Conservation (phyloP, 1,140 invertebrate species). For the Cataglyphis hispanica region DNA sequence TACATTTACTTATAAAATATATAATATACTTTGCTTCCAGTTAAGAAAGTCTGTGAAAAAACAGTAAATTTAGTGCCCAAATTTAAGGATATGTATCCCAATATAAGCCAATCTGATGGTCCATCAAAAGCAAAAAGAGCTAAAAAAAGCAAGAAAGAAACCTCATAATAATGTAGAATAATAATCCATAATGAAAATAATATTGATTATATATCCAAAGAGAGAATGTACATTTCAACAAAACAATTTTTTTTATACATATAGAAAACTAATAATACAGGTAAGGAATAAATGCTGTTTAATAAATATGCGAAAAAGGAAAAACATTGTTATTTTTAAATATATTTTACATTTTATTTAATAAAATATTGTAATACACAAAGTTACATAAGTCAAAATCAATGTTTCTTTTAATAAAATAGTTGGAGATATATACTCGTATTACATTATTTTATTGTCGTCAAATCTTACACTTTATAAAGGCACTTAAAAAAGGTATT, state of each 20-base stretch:
- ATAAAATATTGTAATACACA: not conserved
- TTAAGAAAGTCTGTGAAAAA: not conserved
- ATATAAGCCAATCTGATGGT: not conserved
- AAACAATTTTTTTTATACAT: not conserved
- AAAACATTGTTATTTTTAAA: not conserved
- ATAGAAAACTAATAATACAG: too few species aligned
- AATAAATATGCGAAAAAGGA: not conserved
- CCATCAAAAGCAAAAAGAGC: conserved; percentile 32
- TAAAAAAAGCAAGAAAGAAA: conserved; percentile 8
- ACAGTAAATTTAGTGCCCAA: not conserved
- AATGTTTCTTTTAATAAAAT: not conserved
- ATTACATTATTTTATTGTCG: not conserved
- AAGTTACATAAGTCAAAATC: conserved; percentile 16
- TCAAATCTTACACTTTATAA: conserved; percentile 15
- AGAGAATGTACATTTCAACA: not conserved
- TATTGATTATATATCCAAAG: not conserved
- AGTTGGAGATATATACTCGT: not conserved
- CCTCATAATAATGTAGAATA: not conserved
- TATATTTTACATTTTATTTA: conserved; percentile 20
- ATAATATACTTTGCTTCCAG: conserved; percentile 27
- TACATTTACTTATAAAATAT: not conserved
- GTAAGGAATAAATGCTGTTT: not conserved
- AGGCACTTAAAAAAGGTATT: conserved; percentile 2
- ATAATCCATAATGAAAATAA: not conserved
- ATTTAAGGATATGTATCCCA: not conserved